phyloP scores from a whole-genome alignment of 2,797 vertebrate species.

The Syndactyla subalaris region DNA sequence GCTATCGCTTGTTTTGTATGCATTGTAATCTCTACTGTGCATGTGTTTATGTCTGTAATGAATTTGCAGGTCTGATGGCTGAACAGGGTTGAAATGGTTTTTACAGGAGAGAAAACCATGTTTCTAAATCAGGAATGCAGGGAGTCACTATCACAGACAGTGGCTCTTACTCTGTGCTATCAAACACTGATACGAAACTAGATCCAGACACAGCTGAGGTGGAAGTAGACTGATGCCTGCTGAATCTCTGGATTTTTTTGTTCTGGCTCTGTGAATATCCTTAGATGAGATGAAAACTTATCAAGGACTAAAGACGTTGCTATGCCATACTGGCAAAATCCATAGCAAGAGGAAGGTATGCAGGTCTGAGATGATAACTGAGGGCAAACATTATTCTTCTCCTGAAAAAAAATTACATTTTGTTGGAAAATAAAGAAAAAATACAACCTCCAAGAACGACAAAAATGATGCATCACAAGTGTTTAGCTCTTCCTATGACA shows the following conservation, averaged over 20 bases:
- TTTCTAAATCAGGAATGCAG: background rate
- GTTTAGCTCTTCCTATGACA: background rate
- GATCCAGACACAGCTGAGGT: background rate
- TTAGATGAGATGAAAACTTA: background rate
- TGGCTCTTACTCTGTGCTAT: background rate
- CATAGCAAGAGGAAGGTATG: background rate
- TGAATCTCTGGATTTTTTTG: background rate
- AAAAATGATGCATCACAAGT: background rate
- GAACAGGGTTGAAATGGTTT: background rate
- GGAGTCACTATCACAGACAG: background rate
- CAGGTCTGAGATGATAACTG: background rate
- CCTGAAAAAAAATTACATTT: background rate
- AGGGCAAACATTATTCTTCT: background rate
- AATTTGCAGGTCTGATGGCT: background rate
- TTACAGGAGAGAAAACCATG: accelerated
- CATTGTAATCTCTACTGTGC: background rate
- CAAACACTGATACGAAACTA: background rate
- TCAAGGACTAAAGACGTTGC: background rate
- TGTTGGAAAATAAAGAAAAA: background rate
- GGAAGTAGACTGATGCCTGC: background rate
- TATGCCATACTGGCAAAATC: background rate
- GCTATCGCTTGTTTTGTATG: background rate
- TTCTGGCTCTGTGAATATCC: background rate
- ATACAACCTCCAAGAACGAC: background rate
- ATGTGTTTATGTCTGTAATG: background rate